phyloP scores from a whole-genome alignment of 2,797 vertebrate species.

The Gymnoscopelus braueri region DNA sequence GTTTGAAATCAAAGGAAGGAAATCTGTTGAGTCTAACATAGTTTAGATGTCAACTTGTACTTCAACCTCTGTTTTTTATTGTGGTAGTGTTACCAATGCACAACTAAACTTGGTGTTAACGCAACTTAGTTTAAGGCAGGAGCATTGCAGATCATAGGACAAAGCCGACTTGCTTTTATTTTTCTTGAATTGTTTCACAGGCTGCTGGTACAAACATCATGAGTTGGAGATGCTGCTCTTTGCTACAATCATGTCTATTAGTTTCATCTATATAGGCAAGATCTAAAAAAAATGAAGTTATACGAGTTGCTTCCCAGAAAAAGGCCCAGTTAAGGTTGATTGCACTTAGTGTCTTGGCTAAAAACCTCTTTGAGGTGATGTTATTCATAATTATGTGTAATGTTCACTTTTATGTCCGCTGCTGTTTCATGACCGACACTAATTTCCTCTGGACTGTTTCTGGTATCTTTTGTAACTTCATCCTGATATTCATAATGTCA shows the following conservation, averaged over 20 bases:
- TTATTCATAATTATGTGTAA: not conserved
- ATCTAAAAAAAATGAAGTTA: not conserved
- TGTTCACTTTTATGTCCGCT: not conserved
- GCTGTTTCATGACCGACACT: constrained; percentile 22
- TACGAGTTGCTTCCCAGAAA: constrained; percentile 10
- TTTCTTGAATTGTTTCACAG: not conserved
- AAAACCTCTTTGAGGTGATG: constrained; percentile 1
- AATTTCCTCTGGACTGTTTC: constrained; percentile 4
- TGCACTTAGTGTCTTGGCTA: constrained; percentile 22
- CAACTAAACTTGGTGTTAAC: not conserved
- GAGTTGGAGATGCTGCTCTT: constrained; percentile 27
- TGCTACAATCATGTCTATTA: not conserved
- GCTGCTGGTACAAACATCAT: constrained; percentile 10
- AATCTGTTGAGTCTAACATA: not conserved
- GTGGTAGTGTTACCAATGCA: constrained; percentile 2
- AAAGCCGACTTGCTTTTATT: not conserved
- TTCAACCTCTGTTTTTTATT: constrained; percentile 7
- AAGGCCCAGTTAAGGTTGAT: constrained; percentile 4
- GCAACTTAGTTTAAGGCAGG: constrained; percentile 1
- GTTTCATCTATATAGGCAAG: constrained; percentile 1
- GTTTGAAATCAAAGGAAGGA: not conserved
- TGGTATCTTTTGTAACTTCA: not conserved
- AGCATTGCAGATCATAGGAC: constrained; percentile 18
- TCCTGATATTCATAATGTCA: not conserved
- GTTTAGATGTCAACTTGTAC: constrained; percentile 8